Evolutionary conservation across 2,888 invertebrate species (phyloP).

Genomic region (Petrolisthes cinctipes): DNA sequence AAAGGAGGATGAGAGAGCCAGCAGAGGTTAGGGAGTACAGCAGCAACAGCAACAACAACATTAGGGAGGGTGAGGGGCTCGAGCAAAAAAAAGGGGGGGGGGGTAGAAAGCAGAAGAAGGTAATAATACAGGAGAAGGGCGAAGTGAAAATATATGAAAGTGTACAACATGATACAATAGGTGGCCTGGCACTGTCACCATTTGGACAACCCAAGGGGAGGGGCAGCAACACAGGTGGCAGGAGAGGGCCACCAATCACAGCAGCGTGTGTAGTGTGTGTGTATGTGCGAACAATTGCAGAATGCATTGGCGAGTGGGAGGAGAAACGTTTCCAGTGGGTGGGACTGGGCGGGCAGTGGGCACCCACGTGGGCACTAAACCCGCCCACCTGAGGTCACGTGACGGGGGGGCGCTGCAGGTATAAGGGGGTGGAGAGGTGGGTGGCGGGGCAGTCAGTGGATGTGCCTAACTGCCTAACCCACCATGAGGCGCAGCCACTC

Average conservation of each 20-base stretch:
- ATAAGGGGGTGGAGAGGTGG: slow-evolving; percentile 36
- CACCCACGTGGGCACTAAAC: slow-evolving; percentile 33
- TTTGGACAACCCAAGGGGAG: neutral
- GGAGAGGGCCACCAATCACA: neutral
- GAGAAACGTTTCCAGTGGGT: slow-evolving; percentile 11
- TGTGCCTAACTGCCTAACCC: neutral
- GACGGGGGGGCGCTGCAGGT: slow-evolving; percentile 40
- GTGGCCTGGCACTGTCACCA: neutral
- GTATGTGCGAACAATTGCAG: neutral
- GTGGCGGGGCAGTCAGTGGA: slow-evolving; percentile 32
- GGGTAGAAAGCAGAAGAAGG: neutral
- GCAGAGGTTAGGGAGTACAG: neutral
- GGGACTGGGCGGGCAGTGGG: slow-evolving; percentile 21
- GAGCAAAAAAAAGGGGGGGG: neutral
- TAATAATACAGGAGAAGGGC: neutral
- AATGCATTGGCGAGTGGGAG: neutral
- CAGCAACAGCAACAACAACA: neutral
- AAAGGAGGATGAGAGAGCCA: neutral
- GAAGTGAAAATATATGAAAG: neutral
- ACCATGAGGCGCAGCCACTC: too few relatives aligned
- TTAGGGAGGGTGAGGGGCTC: neutral
- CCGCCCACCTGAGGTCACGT: slow-evolving; percentile 50
- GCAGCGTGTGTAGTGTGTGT: neutral
- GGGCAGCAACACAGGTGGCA: neutral
- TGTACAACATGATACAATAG: neutral